Conservation (phyloP, 1,140 invertebrate genomes). For the Ceratitis capitata region DNA sequence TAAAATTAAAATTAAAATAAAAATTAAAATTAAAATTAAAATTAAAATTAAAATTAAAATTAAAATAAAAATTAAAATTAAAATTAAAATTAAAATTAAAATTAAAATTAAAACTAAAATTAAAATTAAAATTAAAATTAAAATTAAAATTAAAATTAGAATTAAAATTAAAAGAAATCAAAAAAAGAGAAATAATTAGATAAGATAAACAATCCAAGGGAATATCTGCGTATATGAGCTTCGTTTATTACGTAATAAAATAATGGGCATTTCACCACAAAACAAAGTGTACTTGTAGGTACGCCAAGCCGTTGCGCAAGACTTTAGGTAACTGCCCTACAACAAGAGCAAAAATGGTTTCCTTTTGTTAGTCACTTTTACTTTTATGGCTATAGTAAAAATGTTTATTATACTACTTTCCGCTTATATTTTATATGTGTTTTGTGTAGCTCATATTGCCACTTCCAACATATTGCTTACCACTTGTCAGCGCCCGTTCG, state of each 20-base stretch:
- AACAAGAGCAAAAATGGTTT: too few relatives aligned
- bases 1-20: too few relatives aligned
- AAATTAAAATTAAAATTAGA: constrained; percentile 43
- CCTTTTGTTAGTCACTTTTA: constrained; percentile 63
- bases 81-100: neutral
- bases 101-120: constrained; percentile 41
- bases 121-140: neutral
- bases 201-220: neutral
- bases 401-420: constrained; percentile 47
- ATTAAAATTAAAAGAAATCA: neutral
- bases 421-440: neutral
- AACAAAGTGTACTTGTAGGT: neutral
- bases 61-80: neutral
- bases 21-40: too few relatives aligned
- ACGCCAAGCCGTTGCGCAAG: neutral
- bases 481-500: neutral
- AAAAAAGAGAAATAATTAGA: constrained; percentile 43
- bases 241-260: constrained; percentile 65
- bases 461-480: neutral
- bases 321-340: constrained; percentile 35
- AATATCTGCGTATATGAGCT: constrained; percentile 49
- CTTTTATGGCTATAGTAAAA: constrained; percentile 63
- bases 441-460: neutral
- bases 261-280: constrained; percentile 59
- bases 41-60: constrained; percentile 45